Evolutionary conservation across 2,113 vertebrate species (phyloP), one percentile per base, ranked within the genome.

Genomic region (Suricata suricatta): DNA sequence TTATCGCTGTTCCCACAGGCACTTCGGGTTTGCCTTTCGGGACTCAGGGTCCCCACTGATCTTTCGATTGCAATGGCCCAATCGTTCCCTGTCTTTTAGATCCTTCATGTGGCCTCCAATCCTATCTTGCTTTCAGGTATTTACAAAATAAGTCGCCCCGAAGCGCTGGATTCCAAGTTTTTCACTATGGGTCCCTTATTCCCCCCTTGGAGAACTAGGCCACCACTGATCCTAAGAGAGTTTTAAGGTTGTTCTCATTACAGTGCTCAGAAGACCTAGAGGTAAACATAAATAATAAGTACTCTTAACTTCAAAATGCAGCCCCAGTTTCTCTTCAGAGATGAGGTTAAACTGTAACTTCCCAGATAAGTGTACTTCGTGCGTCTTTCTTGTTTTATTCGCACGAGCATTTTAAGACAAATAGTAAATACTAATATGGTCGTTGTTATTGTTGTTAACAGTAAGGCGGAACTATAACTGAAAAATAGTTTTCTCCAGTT

Each of bases 351-450:
- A 83, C 71, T 13, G 64, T 47, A 79, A 11, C 50, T 81, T 77
- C 35, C 81, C 33, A 68, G 50, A 80, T 35, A 35, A 52, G 1
- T 44, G 12, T 31, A 27, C 27, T 90, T 33, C 35, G 1, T 10
- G 31, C 25, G 27, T 35, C 38, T 90, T 76, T 96, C 74, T 79
- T n/a, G 38, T 60, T 96, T 90, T 69, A 52, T 82, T 81, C 92
- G 41, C 68, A 44, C 41, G 29, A 71, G 25, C 63, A 60, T 85
- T 88, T 95, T 52, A 72, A 95, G 50, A 35, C 5, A 60, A 77
- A 57, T 33, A 17, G 35, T 47, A 52, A 71, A 33, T 63, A 25
- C 44, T 14, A 47, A 14, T 54, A 0, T 57, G 47, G 44, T 35
- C 52, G 25, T 19, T 69, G 68, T 90, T 76, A 33, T 54, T 90